Percentiles rank a stretch among this genome's conserved stretches.
Conservation (phyloP, 2,888 invertebrate genomes). For the Drosophila imparisetae region DNA sequence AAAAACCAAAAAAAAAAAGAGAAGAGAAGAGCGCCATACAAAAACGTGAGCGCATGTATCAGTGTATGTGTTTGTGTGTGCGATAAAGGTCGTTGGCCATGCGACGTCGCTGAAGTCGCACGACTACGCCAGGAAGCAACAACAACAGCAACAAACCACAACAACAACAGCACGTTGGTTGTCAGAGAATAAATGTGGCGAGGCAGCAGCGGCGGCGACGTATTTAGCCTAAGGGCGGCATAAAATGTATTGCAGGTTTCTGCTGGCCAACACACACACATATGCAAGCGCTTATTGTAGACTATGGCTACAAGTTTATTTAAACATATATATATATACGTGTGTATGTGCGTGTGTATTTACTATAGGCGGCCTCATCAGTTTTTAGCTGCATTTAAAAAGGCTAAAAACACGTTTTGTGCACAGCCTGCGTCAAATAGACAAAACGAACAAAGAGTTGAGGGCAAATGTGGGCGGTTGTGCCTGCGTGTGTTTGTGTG, state of each 20-base stretch:
- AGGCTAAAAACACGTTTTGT: conserved; percentile 67
- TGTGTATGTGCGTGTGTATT: conserved; percentile 8
- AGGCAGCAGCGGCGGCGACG: conserved; percentile 39
- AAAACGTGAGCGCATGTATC: conserved; percentile 52
- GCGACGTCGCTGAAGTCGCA: conserved; percentile 74
- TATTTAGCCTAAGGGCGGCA: conserved; percentile 81
- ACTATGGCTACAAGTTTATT: conserved; percentile 37
- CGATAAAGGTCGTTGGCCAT: conserved; percentile 79
- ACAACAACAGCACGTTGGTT: conserved; percentile 41
- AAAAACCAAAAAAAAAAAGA: conserved; percentile 4
- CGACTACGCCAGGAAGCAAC: conserved; percentile 50
- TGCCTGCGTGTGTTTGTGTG: conserved; percentile 4
- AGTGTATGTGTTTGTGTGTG: conserved; percentile 33
- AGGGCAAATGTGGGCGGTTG: conserved; percentile 61
- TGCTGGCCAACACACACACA: conserved; percentile 36
- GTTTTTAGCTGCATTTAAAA: conserved; percentile 52
- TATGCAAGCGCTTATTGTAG: conserved; percentile 40
- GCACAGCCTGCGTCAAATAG: conserved; percentile 53
- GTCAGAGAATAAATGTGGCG: conserved; percentile 52
- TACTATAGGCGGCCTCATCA: conserved; percentile 36
- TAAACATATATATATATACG: conserved; percentile 4
- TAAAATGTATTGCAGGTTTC: conserved; percentile 77
- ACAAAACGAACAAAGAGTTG: conserved; percentile 49
- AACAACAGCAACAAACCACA: conserved; percentile 39
- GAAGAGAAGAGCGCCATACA: conserved; percentile 51